Evolutionary conservation across 2,888 invertebrate genomes (phyloP).

Genomic region (Eulithis prunata): DNA sequence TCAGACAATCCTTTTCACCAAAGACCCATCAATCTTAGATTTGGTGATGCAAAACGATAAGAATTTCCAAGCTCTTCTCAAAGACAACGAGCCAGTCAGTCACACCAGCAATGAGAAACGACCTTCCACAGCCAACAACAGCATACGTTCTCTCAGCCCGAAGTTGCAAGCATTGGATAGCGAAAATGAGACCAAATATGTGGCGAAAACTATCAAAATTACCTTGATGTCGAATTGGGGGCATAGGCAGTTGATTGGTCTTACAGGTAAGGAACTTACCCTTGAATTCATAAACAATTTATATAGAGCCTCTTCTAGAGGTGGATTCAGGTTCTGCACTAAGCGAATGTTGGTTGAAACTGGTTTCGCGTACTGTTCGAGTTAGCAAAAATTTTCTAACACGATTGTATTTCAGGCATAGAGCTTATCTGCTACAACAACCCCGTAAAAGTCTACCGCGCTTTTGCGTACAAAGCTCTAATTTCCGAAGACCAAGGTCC

Average conservation of each 20-base stretch:
- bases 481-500: constrained; percentile 56
- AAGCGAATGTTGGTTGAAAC: no score
- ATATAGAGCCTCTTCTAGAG: no score
- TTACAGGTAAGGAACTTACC: constrained; percentile 70
- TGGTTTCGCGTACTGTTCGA: no score
- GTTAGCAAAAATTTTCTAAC: neutral
- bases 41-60: constrained; percentile 68
- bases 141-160: constrained; percentile 58
- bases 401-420: constrained; percentile 68
- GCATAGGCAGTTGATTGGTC: constrained; percentile 83
- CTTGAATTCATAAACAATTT: no score
- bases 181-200: constrained; percentile 61
- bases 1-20: constrained; percentile 94
- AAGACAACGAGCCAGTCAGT: constrained; percentile 69
- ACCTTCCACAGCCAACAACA: constrained; percentile 85
- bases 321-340: no score
- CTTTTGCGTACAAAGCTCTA: constrained; percentile 65
- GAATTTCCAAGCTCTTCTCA: constrained; percentile 70
- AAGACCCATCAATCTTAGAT: constrained; percentile 88
- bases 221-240: constrained; percentile 87
- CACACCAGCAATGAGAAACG: constrained; percentile 61
- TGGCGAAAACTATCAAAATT: constrained; percentile 77
- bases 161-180: constrained; percentile 49
- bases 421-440: constrained; percentile 71
- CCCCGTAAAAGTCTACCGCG: constrained; percentile 59